phyloP scores from a whole-genome alignment of 2,888 invertebrate species.

The Onthophagus sagittarius region DNA sequence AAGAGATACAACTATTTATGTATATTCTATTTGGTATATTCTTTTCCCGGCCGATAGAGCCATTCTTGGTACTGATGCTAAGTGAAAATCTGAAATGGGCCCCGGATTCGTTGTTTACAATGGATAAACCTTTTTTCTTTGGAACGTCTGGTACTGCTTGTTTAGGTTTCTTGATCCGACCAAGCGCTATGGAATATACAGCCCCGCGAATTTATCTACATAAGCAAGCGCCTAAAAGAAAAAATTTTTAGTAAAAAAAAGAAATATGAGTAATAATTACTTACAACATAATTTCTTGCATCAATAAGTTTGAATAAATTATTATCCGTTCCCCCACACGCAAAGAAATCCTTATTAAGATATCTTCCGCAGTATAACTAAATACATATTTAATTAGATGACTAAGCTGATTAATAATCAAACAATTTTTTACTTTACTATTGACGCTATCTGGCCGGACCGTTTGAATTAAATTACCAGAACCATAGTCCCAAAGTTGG shows the following conservation, averaged over 20 bases:
- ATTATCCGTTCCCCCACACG: constrained; percentile 60
- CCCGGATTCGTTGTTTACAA: neutral
- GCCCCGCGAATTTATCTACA: constrained; percentile 55
- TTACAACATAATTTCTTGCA: constrained; percentile 56
- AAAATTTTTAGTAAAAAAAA: too few species aligned
- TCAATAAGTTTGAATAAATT: constrained; percentile 62
- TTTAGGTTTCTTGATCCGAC: constrained; percentile 49
- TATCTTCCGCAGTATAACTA: constrained; percentile 62
- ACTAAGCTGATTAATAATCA: too few species aligned
- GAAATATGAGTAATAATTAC: constrained; percentile 31
- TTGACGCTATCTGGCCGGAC: constrained; percentile 54
- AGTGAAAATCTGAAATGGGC: neutral
- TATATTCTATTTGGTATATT: constrained; percentile 54
- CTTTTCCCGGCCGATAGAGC: constrained; percentile 47
- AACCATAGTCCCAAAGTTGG: constrained; percentile 64
- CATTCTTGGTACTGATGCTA: constrained; percentile 16
- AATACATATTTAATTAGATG: too few species aligned
- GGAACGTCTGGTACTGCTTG: neutral
- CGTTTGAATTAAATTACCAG: constrained; percentile 59
- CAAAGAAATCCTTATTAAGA: constrained; percentile 54
- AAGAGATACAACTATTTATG: constrained; percentile 35
- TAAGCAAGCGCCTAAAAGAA: constrained; percentile 56
- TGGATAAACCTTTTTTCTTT: neutral
- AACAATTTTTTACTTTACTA: constrained; percentile 35
- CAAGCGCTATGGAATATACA: constrained; percentile 57